A percentile compares a stretch with the other conserved stretches of the same genome.
Evolutionary conservation across 2,888 invertebrate genomes (phyloP).

Genomic region (Coecobrya sp.): DNA sequence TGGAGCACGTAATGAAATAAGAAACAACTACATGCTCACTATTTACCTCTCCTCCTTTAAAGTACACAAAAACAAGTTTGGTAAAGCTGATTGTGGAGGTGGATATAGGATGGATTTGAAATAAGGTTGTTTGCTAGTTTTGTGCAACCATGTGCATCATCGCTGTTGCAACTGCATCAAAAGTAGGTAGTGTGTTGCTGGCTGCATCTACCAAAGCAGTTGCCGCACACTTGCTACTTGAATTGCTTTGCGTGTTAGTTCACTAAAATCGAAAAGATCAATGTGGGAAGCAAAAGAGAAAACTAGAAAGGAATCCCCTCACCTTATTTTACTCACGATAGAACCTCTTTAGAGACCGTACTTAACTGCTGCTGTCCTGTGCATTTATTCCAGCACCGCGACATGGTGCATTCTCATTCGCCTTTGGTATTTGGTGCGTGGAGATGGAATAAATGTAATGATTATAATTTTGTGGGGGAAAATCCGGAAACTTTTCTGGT

Average conservation of each 20-base stretch:
- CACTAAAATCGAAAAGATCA: constrained; percentile 72
- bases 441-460: constrained; percentile 64
- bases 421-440: constrained; percentile 60
- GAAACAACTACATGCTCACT: constrained; percentile 43
- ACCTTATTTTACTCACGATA: constrained; percentile 29
- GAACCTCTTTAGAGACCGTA: constrained; percentile 20
- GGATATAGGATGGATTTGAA: constrained; percentile 42
- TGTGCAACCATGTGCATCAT: constrained; percentile 71
- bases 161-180: constrained; percentile 36
- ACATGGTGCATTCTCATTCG: constrained; percentile 20
- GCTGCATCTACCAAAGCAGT: constrained; percentile 9
- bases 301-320: constrained; percentile 50
- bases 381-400: constrained; percentile 7
- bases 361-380: constrained; percentile 31
- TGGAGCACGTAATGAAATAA: constrained; percentile 75
- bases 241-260: constrained; percentile 66
- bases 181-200: constrained; percentile 19
- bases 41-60: constrained; percentile 58
- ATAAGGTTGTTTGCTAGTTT: constrained; percentile 58
- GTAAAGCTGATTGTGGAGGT: constrained; percentile 29
- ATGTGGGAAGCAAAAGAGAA: constrained; percentile 39
- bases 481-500: constrained; percentile 70
- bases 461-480: constrained; percentile 72
- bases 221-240: not conserved
- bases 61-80: constrained; percentile 61